Evolutionary conservation across 2,113 vertebrate genomes (phyloP), one percentile per base, ranked within the genome.

Genomic region (Hydrolagus affinis): DNA sequence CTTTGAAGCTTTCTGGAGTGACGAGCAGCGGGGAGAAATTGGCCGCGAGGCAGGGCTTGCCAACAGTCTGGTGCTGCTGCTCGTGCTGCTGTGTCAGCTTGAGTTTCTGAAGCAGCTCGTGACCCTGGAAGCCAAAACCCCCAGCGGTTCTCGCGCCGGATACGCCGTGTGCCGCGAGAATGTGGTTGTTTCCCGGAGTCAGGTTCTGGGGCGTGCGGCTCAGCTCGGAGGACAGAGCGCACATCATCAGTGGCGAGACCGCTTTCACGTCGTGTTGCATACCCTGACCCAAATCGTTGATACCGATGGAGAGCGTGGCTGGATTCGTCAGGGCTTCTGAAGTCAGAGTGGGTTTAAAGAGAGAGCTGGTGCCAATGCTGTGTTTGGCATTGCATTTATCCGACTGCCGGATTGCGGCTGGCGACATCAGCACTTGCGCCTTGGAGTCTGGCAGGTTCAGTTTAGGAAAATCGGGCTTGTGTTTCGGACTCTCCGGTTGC

Each of bases 1-100:
- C 97, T 91, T 93, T 94, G 92, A 98, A 99, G 89, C 96, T 96
- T 88, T 96, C 96, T 56, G 97, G 97, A 0, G 97, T 97, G 86
- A 95, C 96, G 88, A 99, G 92, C 0, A 95, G 90, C 71, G 95
- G 91, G 87, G 95, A 90, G 88, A 96, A 94, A 87, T 88, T 95
- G 23, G 97, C 93, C 17, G 95, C 95, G 6, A 95, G 86, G 66
- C 91, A 86, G 56, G 93, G 91, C 90, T 96, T 98, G 88, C 91
- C 85, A 77, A 95, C 90, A n/a, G 94, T 88, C 28, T 92, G 92
- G 23, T 91, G 87, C 32, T 90, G 93, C 85, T 94, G 92, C 86
- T 95, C 91, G 66, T 93, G 90, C 85, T 95, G 93, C 3, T 91
- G 88, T 0, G 94, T 91, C 32, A 95, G 92, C 92, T 96, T 96